phyloP scores from a whole-genome alignment of 2,888 invertebrate genomes.

The Cenopis cana region DNA sequence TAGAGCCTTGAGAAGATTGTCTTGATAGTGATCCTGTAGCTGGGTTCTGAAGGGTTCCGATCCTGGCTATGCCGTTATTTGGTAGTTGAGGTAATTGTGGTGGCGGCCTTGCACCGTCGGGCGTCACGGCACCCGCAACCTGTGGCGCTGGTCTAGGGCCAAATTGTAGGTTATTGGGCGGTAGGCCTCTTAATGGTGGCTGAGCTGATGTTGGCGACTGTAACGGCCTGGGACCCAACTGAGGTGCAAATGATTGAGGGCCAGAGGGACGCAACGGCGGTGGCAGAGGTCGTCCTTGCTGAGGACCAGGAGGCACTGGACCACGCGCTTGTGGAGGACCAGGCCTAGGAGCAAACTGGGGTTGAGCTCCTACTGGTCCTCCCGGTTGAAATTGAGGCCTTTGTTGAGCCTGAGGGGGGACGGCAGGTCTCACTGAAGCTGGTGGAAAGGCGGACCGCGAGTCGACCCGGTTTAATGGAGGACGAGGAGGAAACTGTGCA shows the following conservation, averaged over 20 bases:
- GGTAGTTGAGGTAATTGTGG: constrained; percentile 60
- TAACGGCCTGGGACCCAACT: constrained; percentile 66
- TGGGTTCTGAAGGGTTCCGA: constrained; percentile 55
- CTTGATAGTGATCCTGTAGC: constrained; percentile 64
- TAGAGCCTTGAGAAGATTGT: constrained; percentile 76
- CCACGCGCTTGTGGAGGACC: constrained; percentile 66
- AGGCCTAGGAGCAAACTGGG: constrained; percentile 69
- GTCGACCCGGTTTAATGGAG: constrained; percentile 72
- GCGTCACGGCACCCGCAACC: constrained; percentile 65
- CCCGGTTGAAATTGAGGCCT: constrained; percentile 79
- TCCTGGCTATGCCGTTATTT: constrained; percentile 65
- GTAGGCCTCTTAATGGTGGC: constrained; percentile 72
- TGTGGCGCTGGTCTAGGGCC: constrained; percentile 78
- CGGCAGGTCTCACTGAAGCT: constrained; percentile 65
- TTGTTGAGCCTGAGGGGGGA: constrained; percentile 61
- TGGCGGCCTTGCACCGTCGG: constrained; percentile 64
- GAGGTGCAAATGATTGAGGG: constrained; percentile 71
- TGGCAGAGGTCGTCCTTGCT: constrained; percentile 63
- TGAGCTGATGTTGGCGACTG: constrained; percentile 66
- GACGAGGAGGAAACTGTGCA: constrained; percentile 65
- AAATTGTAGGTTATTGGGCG: constrained; percentile 79
- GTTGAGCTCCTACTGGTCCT: constrained; percentile 69
- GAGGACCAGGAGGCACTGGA: constrained; percentile 62
- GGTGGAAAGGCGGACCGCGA: constrained; percentile 72
- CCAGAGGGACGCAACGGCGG: constrained; percentile 69